Conservation (phyloP, 2,113 vertebrate species). For the Xyrauchen texanus region DNA sequence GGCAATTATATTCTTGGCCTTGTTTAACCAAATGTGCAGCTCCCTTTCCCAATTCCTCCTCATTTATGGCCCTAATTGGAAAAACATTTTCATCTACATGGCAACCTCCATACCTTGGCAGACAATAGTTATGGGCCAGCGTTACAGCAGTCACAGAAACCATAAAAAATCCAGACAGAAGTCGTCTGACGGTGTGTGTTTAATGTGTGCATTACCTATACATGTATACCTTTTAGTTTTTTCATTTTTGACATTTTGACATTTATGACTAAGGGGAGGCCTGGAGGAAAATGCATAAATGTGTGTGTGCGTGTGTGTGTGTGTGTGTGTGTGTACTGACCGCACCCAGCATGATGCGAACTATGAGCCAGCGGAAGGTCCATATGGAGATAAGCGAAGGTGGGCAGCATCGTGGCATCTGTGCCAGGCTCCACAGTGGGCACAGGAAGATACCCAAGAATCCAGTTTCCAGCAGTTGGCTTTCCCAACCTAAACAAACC, state of each 20-base stretch:
- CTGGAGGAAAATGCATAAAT: conserved; percentile 3
- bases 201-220: not conserved
- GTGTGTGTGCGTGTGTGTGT: no score
- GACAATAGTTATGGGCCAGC: conserved; percentile 45
- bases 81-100: conserved; percentile 52
- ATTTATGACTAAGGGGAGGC: not conserved
- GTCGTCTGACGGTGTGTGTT: conserved; percentile 14
- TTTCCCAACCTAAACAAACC: conserved; percentile 95
- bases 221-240: not conserved
- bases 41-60: conserved; percentile 22
- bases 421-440: conserved; percentile 84
- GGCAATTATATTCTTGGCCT: conserved; percentile 53
- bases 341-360: conserved; percentile 96
- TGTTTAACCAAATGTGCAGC: conserved; percentile 48
- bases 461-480: conserved; percentile 91
- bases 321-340: conserved; percentile 74
- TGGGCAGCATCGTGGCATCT: conserved; percentile 75
- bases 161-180: conserved; percentile 55
- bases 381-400: conserved; percentile 84
- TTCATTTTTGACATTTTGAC: not conserved
- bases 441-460: conserved; percentile 93
- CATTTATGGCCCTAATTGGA: conserved; percentile 48
- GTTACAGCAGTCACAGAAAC: conserved; percentile 55
- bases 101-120: conserved; percentile 49
- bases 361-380: conserved; percentile 96